These are phyloP conservation scores for Lasioglossum figueresi DNA, from an alignment of 2,888 invertebrate genomes.

Conservation along the genomic window DNA sequence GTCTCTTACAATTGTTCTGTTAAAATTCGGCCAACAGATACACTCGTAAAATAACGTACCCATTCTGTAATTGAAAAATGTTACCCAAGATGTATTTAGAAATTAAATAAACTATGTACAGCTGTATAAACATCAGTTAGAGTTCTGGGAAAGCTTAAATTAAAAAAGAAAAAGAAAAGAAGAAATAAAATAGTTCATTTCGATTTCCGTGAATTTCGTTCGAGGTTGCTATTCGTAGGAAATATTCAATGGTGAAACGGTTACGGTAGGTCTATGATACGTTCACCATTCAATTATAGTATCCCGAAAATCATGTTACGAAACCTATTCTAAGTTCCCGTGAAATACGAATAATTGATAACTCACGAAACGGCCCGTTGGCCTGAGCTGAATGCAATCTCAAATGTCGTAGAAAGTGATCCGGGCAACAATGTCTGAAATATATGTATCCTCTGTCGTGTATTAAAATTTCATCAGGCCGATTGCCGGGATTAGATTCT, in stretches of 20 bases:
- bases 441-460: slow-evolving; percentile 5
- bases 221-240: neutral
- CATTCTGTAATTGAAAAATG: neutral
- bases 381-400: neutral
- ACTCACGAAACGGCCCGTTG: neutral
- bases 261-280: neutral
- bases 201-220: neutral
- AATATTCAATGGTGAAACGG: neutral
- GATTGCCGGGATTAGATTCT: neutral
- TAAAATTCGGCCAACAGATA: neutral
- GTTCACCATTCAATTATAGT: neutral
- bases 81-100: neutral
- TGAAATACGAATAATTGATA: neutral
- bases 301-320: neutral
- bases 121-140: slow-evolving; percentile 1
- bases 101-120: slow-evolving; percentile 5
- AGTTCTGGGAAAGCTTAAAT: neutral
- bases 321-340: neutral
- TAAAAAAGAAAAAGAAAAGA: neutral
- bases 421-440: slow-evolving; percentile 35
- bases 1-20: too few relatives aligned
- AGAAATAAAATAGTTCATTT: neutral
- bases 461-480: slow-evolving; percentile 4
- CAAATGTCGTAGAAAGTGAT: slow-evolving; percentile 13
- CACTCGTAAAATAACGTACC: neutral